These are phyloP conservation scores for Megalopta genalis DNA, from an alignment of 1,140 invertebrate species.

Conservation along the genomic window DNA sequence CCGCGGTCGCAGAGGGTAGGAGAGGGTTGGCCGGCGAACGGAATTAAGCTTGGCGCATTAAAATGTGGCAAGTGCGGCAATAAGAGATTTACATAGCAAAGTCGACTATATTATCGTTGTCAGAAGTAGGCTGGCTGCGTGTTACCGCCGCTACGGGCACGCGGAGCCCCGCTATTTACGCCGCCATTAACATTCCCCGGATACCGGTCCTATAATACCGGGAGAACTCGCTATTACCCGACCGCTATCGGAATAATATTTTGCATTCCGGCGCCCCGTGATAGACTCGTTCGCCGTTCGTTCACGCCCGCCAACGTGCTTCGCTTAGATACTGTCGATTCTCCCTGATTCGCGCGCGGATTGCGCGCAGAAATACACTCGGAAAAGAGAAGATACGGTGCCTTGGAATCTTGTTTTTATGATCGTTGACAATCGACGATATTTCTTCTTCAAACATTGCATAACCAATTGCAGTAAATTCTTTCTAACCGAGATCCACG, in stretches of 20 bases:
- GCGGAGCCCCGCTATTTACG: conserved; percentile 4
- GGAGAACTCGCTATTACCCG: not conserved
- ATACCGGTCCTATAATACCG: conserved; percentile 15
- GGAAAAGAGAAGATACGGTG: too few relatives aligned
- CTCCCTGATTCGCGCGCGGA: too few relatives aligned
- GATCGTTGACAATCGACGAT: too few relatives aligned
- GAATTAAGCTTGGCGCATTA: conserved; percentile 11
- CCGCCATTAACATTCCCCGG: conserved; percentile 17
- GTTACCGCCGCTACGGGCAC: not conserved
- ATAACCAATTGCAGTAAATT: too few relatives aligned
- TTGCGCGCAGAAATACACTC: too few relatives aligned
- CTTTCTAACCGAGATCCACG: too few relatives aligned
- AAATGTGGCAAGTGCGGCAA: conserved; percentile 13
- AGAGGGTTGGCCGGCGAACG: too few relatives aligned
- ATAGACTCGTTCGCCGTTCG: not conserved
- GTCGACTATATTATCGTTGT: conserved; percentile 19
- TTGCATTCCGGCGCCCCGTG: not conserved
- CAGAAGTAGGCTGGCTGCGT: not conserved
- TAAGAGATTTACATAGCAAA: conserved; percentile 25
- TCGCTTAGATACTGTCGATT: conserved; percentile 1
- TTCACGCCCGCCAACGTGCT: not conserved
- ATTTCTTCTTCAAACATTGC: too few relatives aligned
- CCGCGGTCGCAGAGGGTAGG: not conserved
- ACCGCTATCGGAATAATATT: conserved; percentile 6
- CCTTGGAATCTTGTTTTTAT: too few relatives aligned